Percentiles rank a stretch among this genome's conserved stretches.
Conservation (phyloP, 2,797 vertebrate genomes). For the Vipera ursinii region DNA sequence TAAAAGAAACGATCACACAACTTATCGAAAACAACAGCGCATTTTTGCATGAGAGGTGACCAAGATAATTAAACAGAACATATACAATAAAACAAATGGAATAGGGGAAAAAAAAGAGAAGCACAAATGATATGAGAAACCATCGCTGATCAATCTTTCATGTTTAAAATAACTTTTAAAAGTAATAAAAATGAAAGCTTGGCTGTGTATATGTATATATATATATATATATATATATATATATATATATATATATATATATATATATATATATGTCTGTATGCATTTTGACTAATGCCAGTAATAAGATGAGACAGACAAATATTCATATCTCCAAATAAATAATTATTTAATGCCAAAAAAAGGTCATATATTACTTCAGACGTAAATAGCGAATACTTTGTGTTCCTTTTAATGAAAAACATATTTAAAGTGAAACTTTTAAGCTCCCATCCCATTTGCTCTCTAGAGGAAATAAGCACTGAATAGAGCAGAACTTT, state of each 20-base stretch:
- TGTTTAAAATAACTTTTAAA: slow-evolving; percentile 54
- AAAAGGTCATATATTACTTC: slow-evolving; percentile 57
- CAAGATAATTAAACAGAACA: slow-evolving; percentile 68
- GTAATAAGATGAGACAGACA: slow-evolving; percentile 64
- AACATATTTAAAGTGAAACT: slow-evolving; percentile 51
- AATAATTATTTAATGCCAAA: slow-evolving; percentile 69
- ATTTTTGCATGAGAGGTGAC: slow-evolving; percentile 61
- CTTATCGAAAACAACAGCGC: slow-evolving; percentile 59
- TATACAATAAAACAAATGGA: slow-evolving; percentile 61
- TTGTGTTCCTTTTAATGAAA: slow-evolving; percentile 49
- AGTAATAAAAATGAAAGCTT: slow-evolving; percentile 31
- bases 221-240: slow-evolving; percentile 32
- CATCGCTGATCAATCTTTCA: slow-evolving; percentile 66
- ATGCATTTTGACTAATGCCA: slow-evolving; percentile 52
- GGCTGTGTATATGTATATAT: slow-evolving; percentile 47
- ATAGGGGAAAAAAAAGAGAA: slow-evolving; percentile 41
- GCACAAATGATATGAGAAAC: slow-evolving; percentile 65
- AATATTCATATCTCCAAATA: slow-evolving; percentile 59
- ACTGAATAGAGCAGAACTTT: background rate
- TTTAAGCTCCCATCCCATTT: background rate
- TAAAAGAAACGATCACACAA: slow-evolving; percentile 40
- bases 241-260: slow-evolving; percentile 33
- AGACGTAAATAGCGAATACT: slow-evolving; percentile 56
- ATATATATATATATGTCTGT: background rate
- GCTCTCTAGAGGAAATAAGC: background rate